Conservation (phyloP, 1,140 invertebrate genomes). For the Drosophila gunungcola region DNA sequence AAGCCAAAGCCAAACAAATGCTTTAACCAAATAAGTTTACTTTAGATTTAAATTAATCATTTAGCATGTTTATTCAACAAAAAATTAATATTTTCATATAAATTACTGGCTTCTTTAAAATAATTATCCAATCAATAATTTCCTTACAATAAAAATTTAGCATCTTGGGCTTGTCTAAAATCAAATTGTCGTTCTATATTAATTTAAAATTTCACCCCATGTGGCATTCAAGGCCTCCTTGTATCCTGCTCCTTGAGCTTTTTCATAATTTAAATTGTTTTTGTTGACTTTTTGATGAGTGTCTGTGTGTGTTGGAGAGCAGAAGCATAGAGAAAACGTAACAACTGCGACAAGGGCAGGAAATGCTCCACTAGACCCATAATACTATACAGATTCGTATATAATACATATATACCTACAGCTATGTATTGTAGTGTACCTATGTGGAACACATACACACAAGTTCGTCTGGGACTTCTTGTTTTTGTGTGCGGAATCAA, state of each 20-base stretch:
- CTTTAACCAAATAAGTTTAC: too few species aligned
- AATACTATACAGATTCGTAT: slow-evolving; percentile 27
- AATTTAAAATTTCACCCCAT: slow-evolving; percentile 10
- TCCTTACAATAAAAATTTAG: too few species aligned
- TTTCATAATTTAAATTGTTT: slow-evolving; percentile 42
- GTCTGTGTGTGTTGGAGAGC: slow-evolving; percentile 1
- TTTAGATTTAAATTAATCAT: too few species aligned
- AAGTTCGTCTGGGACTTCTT: slow-evolving; percentile 20
- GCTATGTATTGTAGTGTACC: slow-evolving; percentile 22
- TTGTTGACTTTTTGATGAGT: slow-evolving; percentile 44
- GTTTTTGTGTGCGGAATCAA: slow-evolving; percentile 17
- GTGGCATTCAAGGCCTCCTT: slow-evolving; percentile 11
- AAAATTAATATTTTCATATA: too few species aligned
- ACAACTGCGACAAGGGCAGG: slow-evolving; percentile 34
- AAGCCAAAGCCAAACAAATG: too few species aligned
- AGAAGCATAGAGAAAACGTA: slow-evolving; percentile 37
- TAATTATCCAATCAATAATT: too few species aligned
- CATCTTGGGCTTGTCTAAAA: too few species aligned
- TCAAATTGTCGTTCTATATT: background rate
- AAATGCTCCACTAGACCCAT: slow-evolving; percentile 28
- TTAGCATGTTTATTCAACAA: too few species aligned
- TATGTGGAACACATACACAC: slow-evolving; percentile 29
- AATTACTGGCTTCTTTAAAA: too few species aligned
- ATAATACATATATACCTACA: slow-evolving; percentile 8
- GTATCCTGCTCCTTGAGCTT: slow-evolving; percentile 14